phyloP scores from a whole-genome alignment of 2,113 vertebrate genomes.

The Brevimyrus niger region DNA sequence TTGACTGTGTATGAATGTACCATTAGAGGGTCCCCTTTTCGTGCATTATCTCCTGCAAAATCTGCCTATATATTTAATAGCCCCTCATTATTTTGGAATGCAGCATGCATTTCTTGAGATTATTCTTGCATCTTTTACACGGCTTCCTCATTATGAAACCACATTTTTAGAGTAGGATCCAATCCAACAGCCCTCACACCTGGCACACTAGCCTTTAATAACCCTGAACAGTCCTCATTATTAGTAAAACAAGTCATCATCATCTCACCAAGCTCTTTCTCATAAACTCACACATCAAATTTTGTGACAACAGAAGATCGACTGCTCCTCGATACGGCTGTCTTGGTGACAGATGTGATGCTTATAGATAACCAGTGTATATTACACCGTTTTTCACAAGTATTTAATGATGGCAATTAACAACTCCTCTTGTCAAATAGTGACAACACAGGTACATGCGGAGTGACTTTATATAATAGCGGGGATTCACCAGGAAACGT shows the following conservation, averaged over 20 bases:
- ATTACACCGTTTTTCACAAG: neutral
- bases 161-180: neutral
- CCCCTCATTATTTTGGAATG: slow-evolving; percentile 21
- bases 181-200: slow-evolving; percentile 6
- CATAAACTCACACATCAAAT: neutral
- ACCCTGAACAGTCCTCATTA: slow-evolving; percentile 10
- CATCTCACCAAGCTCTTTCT: neutral
- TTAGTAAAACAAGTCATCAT: slow-evolving; percentile 16
- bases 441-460: neutral
- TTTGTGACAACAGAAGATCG: neutral
- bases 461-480: neutral
- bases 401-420: neutral
- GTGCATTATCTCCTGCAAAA: neutral
- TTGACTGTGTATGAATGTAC: neutral
- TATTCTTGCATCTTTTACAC: slow-evolving; percentile 13
- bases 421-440: neutral
- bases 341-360: neutral
- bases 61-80: slow-evolving; percentile 12
- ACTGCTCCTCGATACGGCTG: too few relatives aligned
- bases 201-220: slow-evolving; percentile 3
- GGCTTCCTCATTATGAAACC: slow-evolving; percentile 16
- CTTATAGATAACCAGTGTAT: neutral
- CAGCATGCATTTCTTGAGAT: neutral
- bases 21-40: neutral
- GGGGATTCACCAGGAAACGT: neutral